Conservation (phyloP, 2,888 invertebrate genomes). For the Plusia festucae region DNA sequence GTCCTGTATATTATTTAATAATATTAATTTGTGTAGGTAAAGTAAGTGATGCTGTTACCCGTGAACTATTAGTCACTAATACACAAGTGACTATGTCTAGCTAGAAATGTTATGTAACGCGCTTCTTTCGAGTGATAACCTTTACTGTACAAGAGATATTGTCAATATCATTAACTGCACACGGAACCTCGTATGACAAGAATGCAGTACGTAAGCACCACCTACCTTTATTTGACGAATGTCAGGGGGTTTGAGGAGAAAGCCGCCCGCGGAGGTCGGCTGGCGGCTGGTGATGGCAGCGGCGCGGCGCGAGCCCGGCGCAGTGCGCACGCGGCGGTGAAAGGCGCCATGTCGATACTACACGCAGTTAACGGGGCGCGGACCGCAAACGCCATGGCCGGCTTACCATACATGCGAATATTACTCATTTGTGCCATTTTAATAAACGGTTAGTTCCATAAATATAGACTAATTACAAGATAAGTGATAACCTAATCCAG, state of each 20-base stretch:
- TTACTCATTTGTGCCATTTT: slow-evolving; percentile 81
- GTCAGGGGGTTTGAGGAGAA: slow-evolving; percentile 81
- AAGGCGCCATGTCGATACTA: slow-evolving; percentile 82
- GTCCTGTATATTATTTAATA: too few relatives aligned
- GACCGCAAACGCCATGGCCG: slow-evolving; percentile 72
- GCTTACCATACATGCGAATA: slow-evolving; percentile 75
- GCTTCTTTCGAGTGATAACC: slow-evolving; percentile 42
- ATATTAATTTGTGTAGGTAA: background rate
- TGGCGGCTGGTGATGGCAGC: slow-evolving; percentile 73
- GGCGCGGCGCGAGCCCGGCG: slow-evolving; percentile 55
- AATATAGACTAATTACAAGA: slow-evolving; percentile 39
- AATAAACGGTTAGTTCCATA: slow-evolving; percentile 80
- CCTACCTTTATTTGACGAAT: slow-evolving; percentile 67
- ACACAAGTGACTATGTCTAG: background rate
- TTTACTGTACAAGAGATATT: slow-evolving; percentile 43
- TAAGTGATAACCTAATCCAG: slow-evolving; percentile 15
- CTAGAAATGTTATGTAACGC: slow-evolving; percentile 34
- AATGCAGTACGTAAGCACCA: slow-evolving; percentile 46
- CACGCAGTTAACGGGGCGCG: slow-evolving; percentile 69
- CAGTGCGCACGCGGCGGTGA: slow-evolving; percentile 87
- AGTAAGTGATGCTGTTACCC: background rate
- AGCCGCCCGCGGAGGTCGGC: slow-evolving; percentile 80
- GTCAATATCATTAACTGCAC: slow-evolving; percentile 48
- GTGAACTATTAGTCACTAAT: too few relatives aligned
- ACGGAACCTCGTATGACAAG: slow-evolving; percentile 56